Evolutionary conservation across 2,113 vertebrate species (phyloP).

Genomic region (Chinchilla lanigera): DNA sequence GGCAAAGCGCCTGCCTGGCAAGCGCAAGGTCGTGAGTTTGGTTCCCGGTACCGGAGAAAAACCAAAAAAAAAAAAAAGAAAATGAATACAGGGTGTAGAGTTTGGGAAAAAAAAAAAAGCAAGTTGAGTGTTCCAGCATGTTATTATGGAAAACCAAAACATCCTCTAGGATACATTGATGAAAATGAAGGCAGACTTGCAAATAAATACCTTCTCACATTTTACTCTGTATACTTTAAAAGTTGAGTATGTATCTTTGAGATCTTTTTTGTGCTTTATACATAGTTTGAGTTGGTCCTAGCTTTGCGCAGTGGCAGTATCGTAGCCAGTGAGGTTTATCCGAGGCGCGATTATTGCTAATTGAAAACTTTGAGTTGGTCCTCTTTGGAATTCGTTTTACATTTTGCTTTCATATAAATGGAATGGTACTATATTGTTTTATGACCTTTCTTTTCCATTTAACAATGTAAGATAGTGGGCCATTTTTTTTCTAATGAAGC

Average conservation of each 20-base stretch:
- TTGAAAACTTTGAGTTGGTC: not conserved
- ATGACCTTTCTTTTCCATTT: conserved; percentile 39
- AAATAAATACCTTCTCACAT: not conserved
- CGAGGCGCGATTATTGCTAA: no score
- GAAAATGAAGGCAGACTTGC: not conserved
- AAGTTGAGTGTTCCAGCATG: conserved; percentile 13
- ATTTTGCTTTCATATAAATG: conserved; percentile 42
- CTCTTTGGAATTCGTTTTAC: not conserved
- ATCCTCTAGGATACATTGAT: not conserved
- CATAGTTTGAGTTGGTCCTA: not conserved
- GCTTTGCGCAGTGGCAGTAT: no score
- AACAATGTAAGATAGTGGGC: not conserved
- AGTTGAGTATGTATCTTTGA: not conserved
- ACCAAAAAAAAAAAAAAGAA: no score
- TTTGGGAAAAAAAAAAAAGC: not conserved
- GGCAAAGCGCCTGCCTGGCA: no score
- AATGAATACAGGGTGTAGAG: not conserved
- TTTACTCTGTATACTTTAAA: not conserved
- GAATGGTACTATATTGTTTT: not conserved
- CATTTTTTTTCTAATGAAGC: not conserved
- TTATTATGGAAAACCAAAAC: not conserved
- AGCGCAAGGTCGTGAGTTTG: no score
- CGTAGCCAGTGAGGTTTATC: no score
- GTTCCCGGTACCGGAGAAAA: no score
- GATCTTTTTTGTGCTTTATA: not conserved